Evolutionary conservation across 92 coral and sea anemone genomes (phyloP).

Genomic region (Nematostella vectensis): DNA sequence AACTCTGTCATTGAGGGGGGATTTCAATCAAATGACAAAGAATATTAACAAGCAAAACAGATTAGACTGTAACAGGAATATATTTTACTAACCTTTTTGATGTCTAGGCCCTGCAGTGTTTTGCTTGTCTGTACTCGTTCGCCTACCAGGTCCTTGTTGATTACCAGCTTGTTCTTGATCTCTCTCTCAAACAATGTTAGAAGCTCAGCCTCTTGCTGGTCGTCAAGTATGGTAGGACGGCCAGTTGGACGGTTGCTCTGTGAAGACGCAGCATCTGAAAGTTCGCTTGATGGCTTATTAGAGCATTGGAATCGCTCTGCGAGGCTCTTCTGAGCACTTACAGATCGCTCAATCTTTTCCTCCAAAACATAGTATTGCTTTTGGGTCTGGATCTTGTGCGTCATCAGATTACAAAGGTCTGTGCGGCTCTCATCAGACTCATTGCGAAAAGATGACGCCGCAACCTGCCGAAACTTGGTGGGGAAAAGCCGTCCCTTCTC

Average conservation of each 20-base stretch:
- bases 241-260: too few species aligned
- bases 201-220: neutral
- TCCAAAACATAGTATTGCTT: conserved; percentile 5
- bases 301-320: neutral
- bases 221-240: neutral
- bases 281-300: neutral
- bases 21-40: too few species aligned
- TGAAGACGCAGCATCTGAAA: neutral
- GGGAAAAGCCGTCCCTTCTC: conserved; percentile 13
- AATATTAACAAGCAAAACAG: too few species aligned
- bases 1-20: too few species aligned
- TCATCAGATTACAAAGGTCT: conserved; percentile 6
- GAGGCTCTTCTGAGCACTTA: neutral
- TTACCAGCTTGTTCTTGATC: neutral
- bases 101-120: neutral
- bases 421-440: conserved; percentile 5
- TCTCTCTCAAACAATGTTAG: neutral
- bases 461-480: conserved; percentile 12
- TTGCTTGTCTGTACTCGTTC: neutral
- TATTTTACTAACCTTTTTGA: too few species aligned
- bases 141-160: neutral
- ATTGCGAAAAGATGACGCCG: conserved; percentile 1
- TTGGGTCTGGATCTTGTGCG: conserved; percentile 1
- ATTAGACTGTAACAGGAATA: too few species aligned
- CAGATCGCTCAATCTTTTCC: conserved; percentile 2